phyloP scores from a whole-genome alignment of 2,888 invertebrate species.

The Timandra comae region DNA sequence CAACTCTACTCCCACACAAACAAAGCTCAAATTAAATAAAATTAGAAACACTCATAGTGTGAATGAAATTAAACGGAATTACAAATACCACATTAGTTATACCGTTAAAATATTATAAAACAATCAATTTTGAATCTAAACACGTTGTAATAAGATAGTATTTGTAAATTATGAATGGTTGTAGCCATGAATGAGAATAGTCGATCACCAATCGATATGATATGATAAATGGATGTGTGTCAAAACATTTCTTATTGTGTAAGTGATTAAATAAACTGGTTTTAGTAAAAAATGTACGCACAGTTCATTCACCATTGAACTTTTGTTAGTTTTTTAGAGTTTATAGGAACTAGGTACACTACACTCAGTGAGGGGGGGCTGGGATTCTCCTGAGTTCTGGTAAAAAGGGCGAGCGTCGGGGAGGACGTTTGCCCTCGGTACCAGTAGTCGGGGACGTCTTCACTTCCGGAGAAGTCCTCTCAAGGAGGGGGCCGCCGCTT shows the following conservation, averaged over 20 bases:
- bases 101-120: constrained; percentile 6
- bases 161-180: no score
- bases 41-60: constrained; percentile 28
- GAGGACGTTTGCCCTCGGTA: no score
- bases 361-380: no score
- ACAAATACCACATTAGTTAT: constrained; percentile 27
- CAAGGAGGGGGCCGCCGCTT: no score
- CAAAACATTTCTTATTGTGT: constrained; percentile 24
- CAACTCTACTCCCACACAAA: constrained; percentile 8
- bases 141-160: constrained; percentile 5
- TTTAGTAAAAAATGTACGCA: constrained; percentile 18
- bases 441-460: no score
- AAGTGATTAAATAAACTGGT: constrained; percentile 40
- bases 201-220: constrained; percentile 59
- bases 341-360: no score
- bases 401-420: no score
- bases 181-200: constrained; percentile 45
- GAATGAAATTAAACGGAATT: constrained; percentile 58
- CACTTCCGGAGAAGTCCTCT: no score
- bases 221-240: constrained; percentile 56
- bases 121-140: constrained; percentile 20
- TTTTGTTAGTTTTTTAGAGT: no score
- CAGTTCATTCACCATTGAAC: neutral
- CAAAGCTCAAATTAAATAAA: constrained; percentile 16
- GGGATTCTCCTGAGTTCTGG: no score